Evolutionary conservation across 1,140 invertebrate genomes (phyloP).

Genomic region (Vanessa atalanta): DNA sequence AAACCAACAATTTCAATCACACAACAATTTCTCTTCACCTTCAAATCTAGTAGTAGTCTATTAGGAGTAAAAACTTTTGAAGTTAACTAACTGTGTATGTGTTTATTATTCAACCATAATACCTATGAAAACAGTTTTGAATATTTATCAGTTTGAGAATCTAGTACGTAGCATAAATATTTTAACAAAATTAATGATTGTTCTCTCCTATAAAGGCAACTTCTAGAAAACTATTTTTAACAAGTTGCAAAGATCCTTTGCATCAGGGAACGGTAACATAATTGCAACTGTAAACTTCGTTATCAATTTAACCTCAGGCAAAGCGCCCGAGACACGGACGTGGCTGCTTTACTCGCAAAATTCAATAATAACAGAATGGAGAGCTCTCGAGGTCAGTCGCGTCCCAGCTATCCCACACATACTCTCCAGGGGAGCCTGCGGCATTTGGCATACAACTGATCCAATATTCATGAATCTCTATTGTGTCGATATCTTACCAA

Average conservation of each 20-base stretch:
- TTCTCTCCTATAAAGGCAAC: neutral
- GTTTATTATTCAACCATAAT: too few species aligned
- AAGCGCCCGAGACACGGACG: slow-evolving; percentile 38
- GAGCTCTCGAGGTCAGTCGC: slow-evolving; percentile 38
- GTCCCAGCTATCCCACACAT: slow-evolving; percentile 26
- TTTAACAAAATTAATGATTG: neutral
- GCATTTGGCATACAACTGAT: slow-evolving; percentile 36
- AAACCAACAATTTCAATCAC: too few species aligned
- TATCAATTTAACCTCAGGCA: slow-evolving; percentile 47
- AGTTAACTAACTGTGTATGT: too few species aligned
- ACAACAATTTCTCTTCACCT: too few species aligned
- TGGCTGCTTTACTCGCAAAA: slow-evolving; percentile 43
- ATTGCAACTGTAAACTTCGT: slow-evolving; percentile 48
- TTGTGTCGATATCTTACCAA: slow-evolving; percentile 24
- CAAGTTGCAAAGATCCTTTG: slow-evolving; percentile 24
- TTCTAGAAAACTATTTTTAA: slow-evolving; percentile 2
- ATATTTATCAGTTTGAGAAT: too few species aligned
- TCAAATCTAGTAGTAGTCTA: too few species aligned
- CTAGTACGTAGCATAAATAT: too few species aligned
- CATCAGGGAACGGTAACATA: slow-evolving; percentile 32
- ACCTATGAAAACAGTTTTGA: too few species aligned
- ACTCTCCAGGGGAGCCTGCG: slow-evolving; percentile 36
- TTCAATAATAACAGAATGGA: slow-evolving; percentile 49
- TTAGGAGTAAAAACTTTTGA: too few species aligned
- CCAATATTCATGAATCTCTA: slow-evolving; percentile 53